These are phyloP conservation scores for Crocuta crocuta DNA, from an alignment of 2,113 vertebrate species.

Conservation along the genomic window DNA sequence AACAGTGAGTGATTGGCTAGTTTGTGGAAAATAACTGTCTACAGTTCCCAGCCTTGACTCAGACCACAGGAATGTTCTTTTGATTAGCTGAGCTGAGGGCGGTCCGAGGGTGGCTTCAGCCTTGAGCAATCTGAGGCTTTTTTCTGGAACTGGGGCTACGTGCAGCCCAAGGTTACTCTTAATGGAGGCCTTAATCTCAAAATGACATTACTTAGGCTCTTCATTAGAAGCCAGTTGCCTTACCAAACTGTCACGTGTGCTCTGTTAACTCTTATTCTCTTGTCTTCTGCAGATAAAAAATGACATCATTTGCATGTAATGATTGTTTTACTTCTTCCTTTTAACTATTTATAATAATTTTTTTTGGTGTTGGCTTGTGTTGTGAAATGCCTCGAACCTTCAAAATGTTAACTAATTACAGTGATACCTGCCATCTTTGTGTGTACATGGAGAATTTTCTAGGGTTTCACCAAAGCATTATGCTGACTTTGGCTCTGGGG, in stretches of 20 bases:
- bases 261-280: neutral
- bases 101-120: too few relatives aligned
- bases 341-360: neutral
- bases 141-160: too few relatives aligned
- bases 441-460: neutral
- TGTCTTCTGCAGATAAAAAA: neutral
- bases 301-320: neutral
- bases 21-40: too few relatives aligned
- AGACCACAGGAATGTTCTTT: too few relatives aligned
- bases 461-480: neutral
- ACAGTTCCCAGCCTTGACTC: too few relatives aligned
- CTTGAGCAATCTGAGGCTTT: too few relatives aligned
- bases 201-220: too few relatives aligned
- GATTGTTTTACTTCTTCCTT: neutral
- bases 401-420: neutral
- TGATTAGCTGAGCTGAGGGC: too few relatives aligned
- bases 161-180: too few relatives aligned
- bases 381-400: neutral
- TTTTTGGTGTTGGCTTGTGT: neutral
- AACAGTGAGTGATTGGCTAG: too few relatives aligned
- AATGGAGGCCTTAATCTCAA: too few relatives aligned
- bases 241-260: neutral
- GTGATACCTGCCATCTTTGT: neutral
- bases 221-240: neutral
- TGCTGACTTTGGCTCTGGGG: neutral